phyloP scores from a whole-genome alignment of 1,140 invertebrate species.

The Monomorium pharaonis region DNA sequence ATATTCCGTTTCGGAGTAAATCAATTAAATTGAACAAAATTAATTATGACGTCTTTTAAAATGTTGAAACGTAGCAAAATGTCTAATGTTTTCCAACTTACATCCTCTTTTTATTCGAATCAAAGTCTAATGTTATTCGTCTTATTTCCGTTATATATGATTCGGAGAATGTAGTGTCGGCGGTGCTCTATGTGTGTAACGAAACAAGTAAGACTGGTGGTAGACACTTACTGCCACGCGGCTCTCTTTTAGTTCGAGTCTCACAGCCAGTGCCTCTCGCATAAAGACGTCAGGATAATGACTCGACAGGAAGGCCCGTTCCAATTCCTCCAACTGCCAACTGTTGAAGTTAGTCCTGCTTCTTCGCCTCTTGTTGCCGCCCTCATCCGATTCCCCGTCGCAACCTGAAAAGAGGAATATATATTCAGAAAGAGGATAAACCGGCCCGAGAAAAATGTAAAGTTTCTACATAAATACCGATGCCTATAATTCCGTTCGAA shows the following conservation, averaged over 20 bases:
- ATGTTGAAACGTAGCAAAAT: background rate
- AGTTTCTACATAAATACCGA: background rate
- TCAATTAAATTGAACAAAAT: background rate
- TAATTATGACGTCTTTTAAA: background rate
- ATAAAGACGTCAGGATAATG: conserved; percentile 99
- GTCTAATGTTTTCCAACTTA: background rate
- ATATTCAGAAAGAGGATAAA: background rate
- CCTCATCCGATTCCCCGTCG: conserved; percentile 88
- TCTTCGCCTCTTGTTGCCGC: conserved; percentile 91
- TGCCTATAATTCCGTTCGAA: background rate
- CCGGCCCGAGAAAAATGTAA: background rate
- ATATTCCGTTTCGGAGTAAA: background rate
- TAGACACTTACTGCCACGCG: conserved; percentile 96
- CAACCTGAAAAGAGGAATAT: conserved; percentile 80
- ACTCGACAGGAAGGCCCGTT: conserved; percentile 97
- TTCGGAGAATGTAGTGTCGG: background rate
- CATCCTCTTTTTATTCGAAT: background rate
- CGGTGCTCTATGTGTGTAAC: background rate
- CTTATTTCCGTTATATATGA: background rate
- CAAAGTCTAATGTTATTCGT: background rate
- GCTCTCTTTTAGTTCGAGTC: conserved; percentile 98
- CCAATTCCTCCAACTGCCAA: conserved; percentile 99
- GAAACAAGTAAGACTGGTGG: background rate
- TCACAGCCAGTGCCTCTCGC: conserved; percentile 97
- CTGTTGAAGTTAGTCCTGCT: conserved; percentile 99